Base-by-base conservation (phyloP, 2,888 invertebrate genomes). In the Lasius platythorax region DNA sequence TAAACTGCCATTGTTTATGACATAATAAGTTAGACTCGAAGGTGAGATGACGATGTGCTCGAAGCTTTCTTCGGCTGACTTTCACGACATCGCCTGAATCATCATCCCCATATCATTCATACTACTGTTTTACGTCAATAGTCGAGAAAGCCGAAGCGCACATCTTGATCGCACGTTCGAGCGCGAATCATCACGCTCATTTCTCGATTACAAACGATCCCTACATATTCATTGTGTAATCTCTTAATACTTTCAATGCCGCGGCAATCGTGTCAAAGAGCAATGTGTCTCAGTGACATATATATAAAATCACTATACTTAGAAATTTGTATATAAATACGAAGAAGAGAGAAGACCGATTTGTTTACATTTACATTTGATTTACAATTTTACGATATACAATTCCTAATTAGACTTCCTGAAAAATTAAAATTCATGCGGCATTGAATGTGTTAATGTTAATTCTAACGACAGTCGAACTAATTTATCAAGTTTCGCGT, bases 41-140 rank as follows among this genome's bases (percentile, higher is more conserved):
- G 84, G 75, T 74, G 18, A 43, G 78, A 2, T 81, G 87, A 66
- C 66, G 53, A 72, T 83, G 82, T 85, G 84, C 43, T n/a, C 12
- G 15, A 84, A 40, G 28, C 63, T 33, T 66, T 89, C 88, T 85
- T 87, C 87, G 92, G 86, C 93, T 93, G 94, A 94, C 94, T 94
- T 94, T 94, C 94, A 93, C 91, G 91, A 86, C 92, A 93, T 94
- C 94, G 92, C 91, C 89, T 76, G 85, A 90, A 91, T 94, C 94
- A 94, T 94, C 94, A 92, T 87, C 90, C 61, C 88, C 94, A 93
- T 94, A 93, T 94, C 94, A 93, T 92, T 89, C 93, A 93, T 94
- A 92, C 91, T 93, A 90, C 90, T 90, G 93, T 92, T 78, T 68
- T 94, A 94, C 94, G 94, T 94, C 94, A 89, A 94, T 94, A 91